Evolutionary conservation across 1,140 invertebrate genomes (phyloP).

Genomic region (Drosophila orosa): DNA sequence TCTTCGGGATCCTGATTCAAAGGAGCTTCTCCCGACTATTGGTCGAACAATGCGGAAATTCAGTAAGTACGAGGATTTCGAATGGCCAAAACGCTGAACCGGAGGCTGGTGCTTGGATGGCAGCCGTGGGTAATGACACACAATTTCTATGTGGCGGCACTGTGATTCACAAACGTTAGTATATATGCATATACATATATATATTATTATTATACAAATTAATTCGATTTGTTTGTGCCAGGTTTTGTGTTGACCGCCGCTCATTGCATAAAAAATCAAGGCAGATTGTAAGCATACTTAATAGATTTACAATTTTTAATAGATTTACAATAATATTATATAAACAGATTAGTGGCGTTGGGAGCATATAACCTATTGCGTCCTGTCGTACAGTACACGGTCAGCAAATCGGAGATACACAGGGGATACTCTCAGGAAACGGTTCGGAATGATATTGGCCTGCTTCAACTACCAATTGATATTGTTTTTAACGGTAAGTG

Average conservation of each 20-base stretch:
- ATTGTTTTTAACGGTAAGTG: neutral
- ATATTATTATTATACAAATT: no score
- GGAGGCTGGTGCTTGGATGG: conserved; percentile 4
- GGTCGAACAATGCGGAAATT: neutral
- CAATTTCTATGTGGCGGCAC: conserved; percentile 7
- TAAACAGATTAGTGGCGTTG: conserved; percentile 1
- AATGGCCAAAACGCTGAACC: neutral
- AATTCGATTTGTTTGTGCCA: neutral
- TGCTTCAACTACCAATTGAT: neutral
- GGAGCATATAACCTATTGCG: neutral
- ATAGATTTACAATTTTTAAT: no score
- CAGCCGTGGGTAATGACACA: neutral
- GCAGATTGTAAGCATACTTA: neutral
- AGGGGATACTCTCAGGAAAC: neutral
- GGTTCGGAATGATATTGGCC: neutral
- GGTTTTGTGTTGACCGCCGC: conserved; percentile 18
- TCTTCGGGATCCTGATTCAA: neutral
- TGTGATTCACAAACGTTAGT: conserved; percentile 15
- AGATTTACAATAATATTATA: neutral
- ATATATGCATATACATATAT: neutral
- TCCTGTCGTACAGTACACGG: neutral
- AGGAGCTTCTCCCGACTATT: neutral
- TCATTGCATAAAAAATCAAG: neutral
- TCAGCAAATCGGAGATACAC: neutral
- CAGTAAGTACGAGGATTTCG: fast-evolving